Percentiles rank a stretch among this genome's conserved stretches.
Evolutionary conservation across 2,797 vertebrate species (phyloP).

Genomic region (Brachyalestes nurse): DNA sequence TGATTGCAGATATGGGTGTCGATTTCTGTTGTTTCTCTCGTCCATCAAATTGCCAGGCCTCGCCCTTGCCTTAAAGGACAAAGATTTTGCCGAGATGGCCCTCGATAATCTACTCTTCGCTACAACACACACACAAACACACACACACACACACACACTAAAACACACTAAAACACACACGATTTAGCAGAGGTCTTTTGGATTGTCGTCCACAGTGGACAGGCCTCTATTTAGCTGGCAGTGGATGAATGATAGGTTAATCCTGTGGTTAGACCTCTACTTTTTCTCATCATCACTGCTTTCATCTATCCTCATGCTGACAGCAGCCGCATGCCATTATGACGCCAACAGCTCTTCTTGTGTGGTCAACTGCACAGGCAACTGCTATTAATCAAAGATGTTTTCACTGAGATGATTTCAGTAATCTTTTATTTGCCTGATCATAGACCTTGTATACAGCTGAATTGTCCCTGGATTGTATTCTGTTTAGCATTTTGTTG

Average conservation of each 20-base stretch:
- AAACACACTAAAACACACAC: conserved; percentile 9
- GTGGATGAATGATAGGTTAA: conserved; percentile 36
- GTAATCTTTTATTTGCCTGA: conserved; percentile 33
- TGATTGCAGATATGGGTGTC: conserved; percentile 15
- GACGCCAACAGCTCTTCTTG: conserved; percentile 27
- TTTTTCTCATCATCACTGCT: conserved; percentile 27
- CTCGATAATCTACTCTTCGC: conserved; percentile 19
- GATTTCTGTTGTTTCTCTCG: conserved; percentile 23
- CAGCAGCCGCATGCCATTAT: conserved; percentile 31
- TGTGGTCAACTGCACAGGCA: conserved; percentile 30
- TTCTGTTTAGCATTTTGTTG: too few species aligned
- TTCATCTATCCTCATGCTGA: conserved; percentile 36
- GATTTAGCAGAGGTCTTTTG: conserved; percentile 19
- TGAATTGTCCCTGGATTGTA: neutral
- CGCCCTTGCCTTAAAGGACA: conserved; percentile 33
- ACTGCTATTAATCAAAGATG: conserved; percentile 8
- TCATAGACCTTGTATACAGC: neutral
- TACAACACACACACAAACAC: neutral
- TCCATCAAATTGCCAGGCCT: conserved; percentile 27
- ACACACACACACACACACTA: neutral
- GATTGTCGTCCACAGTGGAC: conserved; percentile 6
- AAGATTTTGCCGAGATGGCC: conserved; percentile 5
- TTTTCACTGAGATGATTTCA: conserved; percentile 38
- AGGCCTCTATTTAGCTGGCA: conserved; percentile 25
- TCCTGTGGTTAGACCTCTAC: conserved; percentile 34